phyloP scores from a whole-genome alignment of 2,113 vertebrate species.

The Apteryx mantelli region DNA sequence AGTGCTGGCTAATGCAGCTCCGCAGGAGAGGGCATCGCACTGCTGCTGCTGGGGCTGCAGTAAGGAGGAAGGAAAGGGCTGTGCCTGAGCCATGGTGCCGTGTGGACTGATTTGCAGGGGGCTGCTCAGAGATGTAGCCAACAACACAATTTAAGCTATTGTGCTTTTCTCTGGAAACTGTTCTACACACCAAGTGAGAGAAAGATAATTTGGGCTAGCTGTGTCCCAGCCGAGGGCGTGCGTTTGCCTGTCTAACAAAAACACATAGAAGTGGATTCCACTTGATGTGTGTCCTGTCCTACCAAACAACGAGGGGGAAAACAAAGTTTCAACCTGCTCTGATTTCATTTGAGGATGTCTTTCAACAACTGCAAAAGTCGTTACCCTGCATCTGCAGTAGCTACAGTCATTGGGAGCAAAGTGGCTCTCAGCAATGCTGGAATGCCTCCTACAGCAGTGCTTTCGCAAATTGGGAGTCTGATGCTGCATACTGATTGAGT shows the following conservation, averaged over 20 bases:
- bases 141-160: neutral
- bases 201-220: neutral
- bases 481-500: slow-evolving; percentile 65
- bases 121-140: neutral
- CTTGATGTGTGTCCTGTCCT: neutral
- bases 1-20: slow-evolving; percentile 6
- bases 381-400: slow-evolving; percentile 33
- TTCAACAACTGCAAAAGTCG: neutral
- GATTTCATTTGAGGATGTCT: neutral
- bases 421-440: slow-evolving; percentile 42
- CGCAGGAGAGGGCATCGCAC: neutral
- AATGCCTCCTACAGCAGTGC: slow-evolving; percentile 33
- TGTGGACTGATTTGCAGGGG: neutral
- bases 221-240: neutral
- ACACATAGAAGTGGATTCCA: neutral
- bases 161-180: neutral
- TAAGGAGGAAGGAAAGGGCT: neutral
- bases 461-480: slow-evolving; percentile 60
- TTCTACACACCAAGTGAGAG: neutral
- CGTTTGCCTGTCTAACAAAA: neutral
- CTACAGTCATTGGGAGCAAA: slow-evolving; percentile 56
- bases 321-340: neutral
- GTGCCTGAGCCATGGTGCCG: neutral
- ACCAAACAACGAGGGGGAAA: neutral
- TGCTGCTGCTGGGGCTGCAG: neutral